Base-by-base conservation (phyloP, 1,140 invertebrate species). In the Platyscapa corneri region DNA sequence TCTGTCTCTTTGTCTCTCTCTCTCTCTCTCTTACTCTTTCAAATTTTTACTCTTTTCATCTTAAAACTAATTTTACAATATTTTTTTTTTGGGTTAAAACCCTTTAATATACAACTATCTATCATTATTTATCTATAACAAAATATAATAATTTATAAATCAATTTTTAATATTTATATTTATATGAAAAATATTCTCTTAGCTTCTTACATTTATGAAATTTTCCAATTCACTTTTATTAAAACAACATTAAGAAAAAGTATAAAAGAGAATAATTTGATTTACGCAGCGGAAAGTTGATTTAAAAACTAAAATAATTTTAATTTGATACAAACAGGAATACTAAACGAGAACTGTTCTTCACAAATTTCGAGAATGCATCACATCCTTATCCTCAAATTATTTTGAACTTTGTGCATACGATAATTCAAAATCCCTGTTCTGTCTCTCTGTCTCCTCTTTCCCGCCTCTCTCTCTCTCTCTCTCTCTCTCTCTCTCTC, bases 241-340 rank as follows among this genome's bases (percentile, higher is more conserved):
- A 60, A 16, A 74, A n/a, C 1, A 30, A 32, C 39, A 46, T 53
- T 6, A 49, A 0, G 14, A 49, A 49, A 64, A 84, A 60, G 39
- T 23, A 18, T 46, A 46, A 46, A 46, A 77, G 34, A 39, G 27
- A 60, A 81, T 3, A n/a, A 30, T 39, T 16, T 53, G 27, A 6
- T 32, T 39, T 30, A 34, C 75, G 7, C 23, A 27, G 34, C 42
- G 49, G 34, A 42, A 82, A 86, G 82, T 86, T 82, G 72, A 77
- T 82, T 86, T 77, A 77, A 82, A 86, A 82, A 82, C 56, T 70
- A 86, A 64, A 76, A 60, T 49, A 30, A 37, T 67, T 18, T 64
- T 82, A 86, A 86, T 82, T 78, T 49, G 60, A 86, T 82, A 79
- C 84, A 86, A 86, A 86, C 72, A 79, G 82, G 72, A 64, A 60